These are phyloP conservation scores for Ips nitidus DNA, from an alignment of 1,140 invertebrate species.

Conservation along the genomic window DNA sequence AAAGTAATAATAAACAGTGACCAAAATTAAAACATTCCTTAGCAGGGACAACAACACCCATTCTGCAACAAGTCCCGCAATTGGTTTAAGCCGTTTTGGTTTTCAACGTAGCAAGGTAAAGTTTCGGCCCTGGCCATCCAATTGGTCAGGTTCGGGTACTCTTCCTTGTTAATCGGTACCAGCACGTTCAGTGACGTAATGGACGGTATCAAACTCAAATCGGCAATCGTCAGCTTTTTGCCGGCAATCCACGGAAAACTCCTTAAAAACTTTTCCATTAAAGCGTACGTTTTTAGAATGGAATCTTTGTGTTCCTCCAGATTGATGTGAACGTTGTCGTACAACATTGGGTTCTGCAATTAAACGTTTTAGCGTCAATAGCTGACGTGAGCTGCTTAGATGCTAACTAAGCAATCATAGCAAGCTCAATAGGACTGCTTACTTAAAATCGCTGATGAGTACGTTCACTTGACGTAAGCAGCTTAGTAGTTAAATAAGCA, in stretches of 20 bases:
- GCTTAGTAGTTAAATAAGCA: no score
- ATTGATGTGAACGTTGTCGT: slow-evolving; percentile 21
- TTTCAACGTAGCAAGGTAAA: slow-evolving; percentile 40
- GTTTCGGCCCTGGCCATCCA: slow-evolving; percentile 41
- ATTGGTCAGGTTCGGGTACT: slow-evolving; percentile 40
- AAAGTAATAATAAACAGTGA: no score
- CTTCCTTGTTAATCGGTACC: slow-evolving; percentile 38
- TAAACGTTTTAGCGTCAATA: neutral
- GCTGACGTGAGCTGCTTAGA: no score
- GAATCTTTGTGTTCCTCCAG: slow-evolving; percentile 29
- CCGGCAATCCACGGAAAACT: slow-evolving; percentile 44
- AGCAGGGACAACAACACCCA: slow-evolving; percentile 34
- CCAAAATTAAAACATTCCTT: neutral
- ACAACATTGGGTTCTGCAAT: slow-evolving; percentile 32
- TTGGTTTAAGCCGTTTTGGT: slow-evolving; percentile 35
- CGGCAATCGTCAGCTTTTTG: slow-evolving; percentile 57
- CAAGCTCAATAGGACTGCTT: no score
- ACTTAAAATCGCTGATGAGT: no score
- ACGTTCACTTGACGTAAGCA: no score
- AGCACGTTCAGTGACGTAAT: slow-evolving; percentile 49
- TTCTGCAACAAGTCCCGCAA: slow-evolving; percentile 27
- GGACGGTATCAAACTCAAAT: slow-evolving; percentile 48
- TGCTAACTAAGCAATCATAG: no score
- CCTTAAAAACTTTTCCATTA: slow-evolving; percentile 35
- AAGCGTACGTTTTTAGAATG: slow-evolving; percentile 25